A percentile compares a stretch with the other conserved stretches of the same genome.
Evolutionary conservation across 2,888 invertebrate species (phyloP).

Genomic region (Anodontia alba): DNA sequence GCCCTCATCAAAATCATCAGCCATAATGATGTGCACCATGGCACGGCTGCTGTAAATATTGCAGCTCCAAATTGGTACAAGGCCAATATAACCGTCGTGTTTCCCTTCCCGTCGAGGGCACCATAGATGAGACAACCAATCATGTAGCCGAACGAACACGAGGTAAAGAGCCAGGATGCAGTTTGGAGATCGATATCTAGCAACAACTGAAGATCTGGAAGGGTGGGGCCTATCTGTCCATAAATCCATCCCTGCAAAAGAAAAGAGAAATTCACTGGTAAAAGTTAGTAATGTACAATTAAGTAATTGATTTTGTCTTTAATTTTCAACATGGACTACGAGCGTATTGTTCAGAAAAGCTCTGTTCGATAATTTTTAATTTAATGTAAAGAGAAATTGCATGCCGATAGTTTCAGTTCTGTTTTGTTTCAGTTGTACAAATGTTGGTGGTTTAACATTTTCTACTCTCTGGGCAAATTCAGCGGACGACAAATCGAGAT

Average conservation of each 20-base stretch:
- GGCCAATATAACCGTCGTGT: constrained; percentile 81
- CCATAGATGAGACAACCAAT: constrained; percentile 9
- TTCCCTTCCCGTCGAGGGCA: constrained; percentile 45
- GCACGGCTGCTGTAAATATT: constrained; percentile 79
- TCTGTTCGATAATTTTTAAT: no score
- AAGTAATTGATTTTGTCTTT: no score
- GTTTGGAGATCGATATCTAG: constrained; percentile 11
- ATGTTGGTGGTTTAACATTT: no score
- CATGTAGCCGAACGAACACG: constrained; percentile 19
- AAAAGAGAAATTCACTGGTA: no score
- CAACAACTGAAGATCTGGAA: constrained; percentile 16
- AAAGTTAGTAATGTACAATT: no score
- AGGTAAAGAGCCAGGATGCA: constrained; percentile 19
- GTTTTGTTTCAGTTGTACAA: no score
- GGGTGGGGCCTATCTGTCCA: constrained; percentile 1
- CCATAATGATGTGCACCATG: constrained; percentile 79
- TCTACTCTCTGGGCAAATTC: no score
- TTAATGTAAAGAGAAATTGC: no score
- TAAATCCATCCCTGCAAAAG: constrained; percentile 17
- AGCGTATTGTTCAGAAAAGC: no score
- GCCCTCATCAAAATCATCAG: constrained; percentile 74
- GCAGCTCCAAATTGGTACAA: constrained; percentile 79
- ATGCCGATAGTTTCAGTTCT: no score
- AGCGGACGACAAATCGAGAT: no score
- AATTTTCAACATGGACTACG: no score